phyloP scores from a whole-genome alignment of 2,113 vertebrate species.

The Urocitellus parryii region DNA sequence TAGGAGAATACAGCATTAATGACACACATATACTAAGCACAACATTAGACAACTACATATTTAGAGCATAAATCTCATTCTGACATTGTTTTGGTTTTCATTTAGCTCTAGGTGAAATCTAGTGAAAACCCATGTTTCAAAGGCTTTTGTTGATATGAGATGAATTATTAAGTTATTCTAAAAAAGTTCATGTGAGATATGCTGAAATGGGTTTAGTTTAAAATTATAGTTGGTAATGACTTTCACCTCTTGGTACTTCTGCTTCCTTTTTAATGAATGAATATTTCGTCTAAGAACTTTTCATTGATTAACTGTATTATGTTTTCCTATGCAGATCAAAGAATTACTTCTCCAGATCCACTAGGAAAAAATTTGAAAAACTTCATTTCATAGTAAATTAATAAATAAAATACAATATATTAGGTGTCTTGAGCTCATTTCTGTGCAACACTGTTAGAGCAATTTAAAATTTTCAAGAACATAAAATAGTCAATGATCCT shows the following conservation, averaged over 20 bases:
- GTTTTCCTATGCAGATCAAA: conserved; percentile 57
- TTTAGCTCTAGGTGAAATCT: conserved; percentile 79
- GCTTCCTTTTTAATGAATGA: conserved; percentile 75
- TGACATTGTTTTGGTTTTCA: conserved; percentile 85
- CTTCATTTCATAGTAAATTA: conserved; percentile 70
- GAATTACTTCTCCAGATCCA: conserved; percentile 58
- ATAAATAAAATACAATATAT: conserved; percentile 80
- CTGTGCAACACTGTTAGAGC: conserved; percentile 83
- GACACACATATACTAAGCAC: conserved; percentile 93
- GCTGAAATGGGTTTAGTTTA: conserved; percentile 74
- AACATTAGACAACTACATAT: conserved; percentile 91
- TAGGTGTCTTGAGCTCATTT: conserved; percentile 85
- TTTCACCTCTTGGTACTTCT: conserved; percentile 82
- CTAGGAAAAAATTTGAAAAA: conserved; percentile 50
- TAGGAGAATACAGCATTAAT: conserved; percentile 91
- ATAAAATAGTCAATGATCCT: conserved; percentile 72
- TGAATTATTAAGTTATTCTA: conserved; percentile 80
- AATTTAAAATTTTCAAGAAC: conserved; percentile 80
- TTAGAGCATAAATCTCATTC: conserved; percentile 84
- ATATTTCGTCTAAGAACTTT: conserved; percentile 47
- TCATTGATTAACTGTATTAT: conserved; percentile 52
- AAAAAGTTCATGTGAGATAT: conserved; percentile 49
- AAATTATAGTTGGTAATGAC: conserved; percentile 73
- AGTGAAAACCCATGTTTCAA: conserved; percentile 83
- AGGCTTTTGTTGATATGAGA: conserved; percentile 80